Conservation (phyloP, 2,797 vertebrate genomes). For the Falco novaeseelandiae region DNA sequence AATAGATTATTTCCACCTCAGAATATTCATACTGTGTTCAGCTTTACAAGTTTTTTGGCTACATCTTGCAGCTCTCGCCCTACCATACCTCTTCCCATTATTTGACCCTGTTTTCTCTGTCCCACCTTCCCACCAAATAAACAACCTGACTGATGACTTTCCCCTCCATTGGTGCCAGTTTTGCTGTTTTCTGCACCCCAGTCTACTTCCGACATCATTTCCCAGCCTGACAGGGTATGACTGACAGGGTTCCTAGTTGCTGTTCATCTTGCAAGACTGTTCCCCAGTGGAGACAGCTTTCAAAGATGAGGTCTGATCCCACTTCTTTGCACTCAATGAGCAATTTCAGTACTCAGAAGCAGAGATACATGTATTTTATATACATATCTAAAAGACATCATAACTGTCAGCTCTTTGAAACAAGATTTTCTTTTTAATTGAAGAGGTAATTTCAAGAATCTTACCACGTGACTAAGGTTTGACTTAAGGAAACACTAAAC, state of each 20-base stretch:
- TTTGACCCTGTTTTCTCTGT: neutral
- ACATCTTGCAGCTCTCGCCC: neutral
- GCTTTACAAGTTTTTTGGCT: neutral
- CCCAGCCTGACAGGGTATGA: neutral
- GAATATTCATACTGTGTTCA: neutral
- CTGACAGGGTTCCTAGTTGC: neutral
- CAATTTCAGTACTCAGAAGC: neutral
- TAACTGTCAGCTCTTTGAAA: neutral
- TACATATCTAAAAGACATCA: neutral
- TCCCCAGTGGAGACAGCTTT: neutral
- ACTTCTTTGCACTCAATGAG: neutral
- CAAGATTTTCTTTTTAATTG: neutral
- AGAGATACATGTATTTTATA: neutral
- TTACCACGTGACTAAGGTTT: neutral
- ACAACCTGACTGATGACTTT: neutral
- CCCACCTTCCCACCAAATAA: neutral
- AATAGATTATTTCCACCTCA: neutral
- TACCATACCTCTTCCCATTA: neutral
- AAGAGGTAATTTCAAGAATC: neutral
- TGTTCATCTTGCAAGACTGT: neutral
- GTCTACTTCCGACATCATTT: neutral
- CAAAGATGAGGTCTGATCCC: neutral
- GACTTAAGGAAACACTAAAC: neutral
- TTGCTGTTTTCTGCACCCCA: neutral
- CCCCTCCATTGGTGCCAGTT: neutral